Percentiles rank a stretch among this genome's conserved stretches.
phyloP scores from a whole-genome alignment of 1,140 invertebrate species.

The Cataglyphis hispanica region DNA sequence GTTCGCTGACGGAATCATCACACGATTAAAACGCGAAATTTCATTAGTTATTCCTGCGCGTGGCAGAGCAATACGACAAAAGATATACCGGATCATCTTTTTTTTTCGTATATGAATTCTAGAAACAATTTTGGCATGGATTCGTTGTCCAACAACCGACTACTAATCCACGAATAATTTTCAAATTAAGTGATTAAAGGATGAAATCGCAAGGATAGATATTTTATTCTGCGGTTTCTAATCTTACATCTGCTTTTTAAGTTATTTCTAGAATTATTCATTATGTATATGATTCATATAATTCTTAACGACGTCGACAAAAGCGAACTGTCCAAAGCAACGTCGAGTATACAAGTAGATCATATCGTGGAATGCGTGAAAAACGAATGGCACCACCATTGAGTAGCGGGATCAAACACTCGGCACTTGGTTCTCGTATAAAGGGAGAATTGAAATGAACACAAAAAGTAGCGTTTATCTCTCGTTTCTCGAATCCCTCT shows the following conservation, averaged over 20 bases:
- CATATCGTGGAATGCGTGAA: constrained; percentile 39
- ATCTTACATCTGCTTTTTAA: not conserved
- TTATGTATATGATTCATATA: constrained; percentile 16
- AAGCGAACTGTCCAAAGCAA: not conserved
- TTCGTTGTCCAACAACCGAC: not conserved
- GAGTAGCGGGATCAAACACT: constrained; percentile 32
- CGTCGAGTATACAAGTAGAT: constrained; percentile 27
- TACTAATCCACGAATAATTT: not conserved
- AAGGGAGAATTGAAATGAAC: constrained; percentile 39
- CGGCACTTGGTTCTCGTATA: constrained; percentile 28
- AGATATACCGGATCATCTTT: not conserved
- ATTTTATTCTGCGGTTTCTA: not conserved
- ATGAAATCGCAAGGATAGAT: not conserved
- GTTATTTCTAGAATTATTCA: not conserved
- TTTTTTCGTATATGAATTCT: not conserved
- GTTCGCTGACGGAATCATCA: not conserved
- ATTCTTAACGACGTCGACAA: not conserved
- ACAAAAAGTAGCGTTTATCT: constrained; percentile 18
- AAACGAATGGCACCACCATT: constrained; percentile 15
- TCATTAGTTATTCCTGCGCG: constrained; percentile 4
- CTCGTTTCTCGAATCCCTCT: constrained; percentile 29
- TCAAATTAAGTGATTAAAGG: not conserved
- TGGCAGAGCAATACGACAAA: not conserved
- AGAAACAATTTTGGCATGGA: not conserved
- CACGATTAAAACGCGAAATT: not conserved